Base-by-base conservation (phyloP, 1,140 invertebrate genomes). In the Drosophila pseudoananassae region DNA sequence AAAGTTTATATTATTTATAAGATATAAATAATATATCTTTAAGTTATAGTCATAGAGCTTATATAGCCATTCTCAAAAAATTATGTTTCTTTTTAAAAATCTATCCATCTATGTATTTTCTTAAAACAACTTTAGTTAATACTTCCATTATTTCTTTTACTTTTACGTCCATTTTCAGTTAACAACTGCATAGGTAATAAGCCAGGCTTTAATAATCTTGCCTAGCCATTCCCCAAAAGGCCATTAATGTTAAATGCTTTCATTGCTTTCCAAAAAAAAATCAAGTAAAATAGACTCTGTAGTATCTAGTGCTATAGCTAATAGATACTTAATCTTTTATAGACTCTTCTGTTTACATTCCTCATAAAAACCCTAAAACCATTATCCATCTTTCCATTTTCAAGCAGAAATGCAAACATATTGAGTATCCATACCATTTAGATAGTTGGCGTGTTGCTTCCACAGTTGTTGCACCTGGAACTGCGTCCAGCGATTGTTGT, bases 401-500 rank as follows among this genome's bases (percentile, higher is more conserved):
- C 20, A 20, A 20, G 20, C 20, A 20, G 33, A 14, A 23, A 31
- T 27, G 4, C 29, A 46, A 54, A 31, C 10, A 10, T 40, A 14
- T 36, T 38, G 64, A 27, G 8, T 17, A 65, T 74, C 27, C 82
- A 82, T 92, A 92, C 91, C 91, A 59, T 92, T 92, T 40, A 92
- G 73, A 60, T 92, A 92, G 52, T 89, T 88, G n/a, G 91, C 91
- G 66, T 92, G 91, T 80, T 92, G 91, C 74, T 92, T 88, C 91
- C 91, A 92, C 60, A 92, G 66, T 58, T 92, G 91, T 76, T 92
- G 91, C 76, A 92, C 91, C 78, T 92, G 91, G 76, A 92, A 92
- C 60, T 92, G 91, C 47, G 91, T 92, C 91, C 91, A 92, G 33
- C 91, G 91, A 75, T 76, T 92, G 71, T 75, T 89, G 27, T 92